Percentiles rank a stretch among this genome's conserved stretches.
These are phyloP conservation scores for Enteromius viviparus DNA, from an alignment of 2,797 vertebrate genomes.

Conservation along the genomic window DNA sequence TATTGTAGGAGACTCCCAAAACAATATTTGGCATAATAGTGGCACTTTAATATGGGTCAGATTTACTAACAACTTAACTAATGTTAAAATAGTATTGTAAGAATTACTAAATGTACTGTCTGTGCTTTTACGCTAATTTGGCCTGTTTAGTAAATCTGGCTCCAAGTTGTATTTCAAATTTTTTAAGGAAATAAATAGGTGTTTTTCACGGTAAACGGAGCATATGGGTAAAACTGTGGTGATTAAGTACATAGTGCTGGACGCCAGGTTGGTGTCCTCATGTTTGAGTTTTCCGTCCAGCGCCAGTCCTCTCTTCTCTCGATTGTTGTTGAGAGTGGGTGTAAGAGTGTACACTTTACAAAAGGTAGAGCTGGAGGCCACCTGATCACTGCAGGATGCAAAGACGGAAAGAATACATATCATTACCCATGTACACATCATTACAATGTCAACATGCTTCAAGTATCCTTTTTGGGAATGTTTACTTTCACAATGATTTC, in stretches of 20 bases:
- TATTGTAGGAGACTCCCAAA: too few relatives aligned
- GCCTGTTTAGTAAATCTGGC: too few relatives aligned
- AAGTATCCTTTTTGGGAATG: not conserved
- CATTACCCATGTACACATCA: not conserved
- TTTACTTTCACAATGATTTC: not conserved
- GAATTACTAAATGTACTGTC: too few relatives aligned
- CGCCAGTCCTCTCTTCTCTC: slow-evolving; percentile 93
- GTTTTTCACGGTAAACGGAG: not conserved
- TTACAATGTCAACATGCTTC: slow-evolving; percentile 1
- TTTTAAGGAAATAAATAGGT: not conserved
- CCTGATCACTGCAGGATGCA: slow-evolving; percentile 82
- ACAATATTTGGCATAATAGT: too few relatives aligned
- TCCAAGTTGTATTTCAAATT: not conserved
- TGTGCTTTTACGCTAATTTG: too few relatives aligned
- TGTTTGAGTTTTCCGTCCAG: slow-evolving; percentile 97
- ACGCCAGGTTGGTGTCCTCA: slow-evolving; percentile 97
- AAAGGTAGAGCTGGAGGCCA: slow-evolving; percentile 94
- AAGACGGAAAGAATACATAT: not conserved
- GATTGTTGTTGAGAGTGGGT: slow-evolving; percentile 93
- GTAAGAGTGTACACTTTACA: slow-evolving; percentile 98
- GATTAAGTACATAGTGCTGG: slow-evolving; percentile 80
- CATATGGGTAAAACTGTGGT: not conserved
- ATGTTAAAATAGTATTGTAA: too few relatives aligned
- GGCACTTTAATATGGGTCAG: not conserved
- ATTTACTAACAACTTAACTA: too few relatives aligned